These are phyloP conservation scores for Trinorchestia longiramus DNA, from an alignment of 1,140 invertebrate species.

Conservation along the genomic window DNA sequence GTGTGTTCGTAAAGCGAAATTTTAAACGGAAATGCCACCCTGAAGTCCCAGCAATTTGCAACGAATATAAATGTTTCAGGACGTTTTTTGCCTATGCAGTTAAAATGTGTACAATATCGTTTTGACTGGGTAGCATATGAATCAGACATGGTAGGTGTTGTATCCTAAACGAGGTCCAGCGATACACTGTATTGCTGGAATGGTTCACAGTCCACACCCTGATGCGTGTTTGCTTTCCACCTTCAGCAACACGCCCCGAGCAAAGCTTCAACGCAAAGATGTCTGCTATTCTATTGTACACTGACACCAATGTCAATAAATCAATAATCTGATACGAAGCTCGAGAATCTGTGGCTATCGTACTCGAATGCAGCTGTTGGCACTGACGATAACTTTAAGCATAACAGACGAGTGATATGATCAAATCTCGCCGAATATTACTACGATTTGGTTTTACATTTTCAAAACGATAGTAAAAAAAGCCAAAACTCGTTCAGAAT, in stretches of 20 bases:
- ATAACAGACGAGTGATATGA: not conserved
- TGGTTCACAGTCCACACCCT: not conserved
- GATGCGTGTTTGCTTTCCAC: not conserved
- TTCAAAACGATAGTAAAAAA: not conserved
- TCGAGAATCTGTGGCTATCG: not conserved
- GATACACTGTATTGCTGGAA: not conserved
- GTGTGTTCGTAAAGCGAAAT: too few relatives aligned
- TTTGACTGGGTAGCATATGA: too few relatives aligned
- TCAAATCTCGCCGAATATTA: not conserved
- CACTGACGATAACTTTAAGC: not conserved
- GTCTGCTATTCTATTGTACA: not conserved
- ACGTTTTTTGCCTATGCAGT: too few relatives aligned
- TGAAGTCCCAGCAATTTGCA: too few relatives aligned
- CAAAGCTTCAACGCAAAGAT: not conserved
- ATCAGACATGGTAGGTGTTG: too few relatives aligned
- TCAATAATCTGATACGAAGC: not conserved
- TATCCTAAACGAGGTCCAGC: not conserved
- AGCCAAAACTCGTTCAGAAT: not conserved
- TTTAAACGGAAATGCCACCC: too few relatives aligned
- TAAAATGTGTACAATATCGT: too few relatives aligned
- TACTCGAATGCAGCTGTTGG: not conserved
- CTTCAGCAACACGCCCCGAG: not conserved
- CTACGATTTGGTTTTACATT: not conserved
- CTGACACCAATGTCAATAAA: not conserved
- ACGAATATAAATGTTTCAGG: too few relatives aligned